Conservation (phyloP, 2,797 vertebrate species). For the Geotrypetes seraphini region DNA sequence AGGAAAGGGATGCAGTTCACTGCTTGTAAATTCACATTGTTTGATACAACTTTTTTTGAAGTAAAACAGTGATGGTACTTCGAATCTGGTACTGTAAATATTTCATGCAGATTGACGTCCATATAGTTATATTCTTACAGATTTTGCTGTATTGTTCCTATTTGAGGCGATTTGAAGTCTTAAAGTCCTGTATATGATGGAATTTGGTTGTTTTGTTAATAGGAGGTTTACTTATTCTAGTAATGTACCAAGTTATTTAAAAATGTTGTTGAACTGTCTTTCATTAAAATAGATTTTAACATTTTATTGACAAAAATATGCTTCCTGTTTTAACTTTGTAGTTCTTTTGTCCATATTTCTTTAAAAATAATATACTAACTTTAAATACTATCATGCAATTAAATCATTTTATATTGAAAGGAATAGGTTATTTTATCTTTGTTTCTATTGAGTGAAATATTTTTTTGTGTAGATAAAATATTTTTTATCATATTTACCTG, state of each 20-base stretch:
- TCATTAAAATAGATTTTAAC: constrained; percentile 87
- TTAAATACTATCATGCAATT: no score
- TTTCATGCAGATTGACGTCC: constrained; percentile 79
- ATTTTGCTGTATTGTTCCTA: constrained; percentile 87
- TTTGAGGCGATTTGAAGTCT: constrained; percentile 67
- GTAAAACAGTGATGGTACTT: constrained; percentile 51
- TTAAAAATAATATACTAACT: no score
- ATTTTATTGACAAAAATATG: constrained; percentile 60
- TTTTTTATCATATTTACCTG: no score
- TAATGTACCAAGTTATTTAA: constrained; percentile 86
- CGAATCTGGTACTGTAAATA: constrained; percentile 89
- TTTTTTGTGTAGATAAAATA: no score
- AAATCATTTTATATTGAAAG: no score
- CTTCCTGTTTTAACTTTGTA: no score
- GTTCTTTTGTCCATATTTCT: constrained; percentile 42
- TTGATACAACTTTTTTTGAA: constrained; percentile 70
- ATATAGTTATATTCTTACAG: constrained; percentile 95
- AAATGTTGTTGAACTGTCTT: constrained; percentile 91
- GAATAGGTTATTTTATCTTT: no score
- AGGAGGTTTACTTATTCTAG: constrained; percentile 76
- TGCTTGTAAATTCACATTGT: constrained; percentile 84
- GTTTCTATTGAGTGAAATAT: no score
- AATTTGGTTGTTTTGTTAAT: constrained; percentile 47
- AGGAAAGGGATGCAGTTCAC: constrained; percentile 43
- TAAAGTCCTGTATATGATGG: constrained; percentile 72